Conservation (phyloP, 2,113 vertebrate species). For the Dipodomys stephensi region DNA sequence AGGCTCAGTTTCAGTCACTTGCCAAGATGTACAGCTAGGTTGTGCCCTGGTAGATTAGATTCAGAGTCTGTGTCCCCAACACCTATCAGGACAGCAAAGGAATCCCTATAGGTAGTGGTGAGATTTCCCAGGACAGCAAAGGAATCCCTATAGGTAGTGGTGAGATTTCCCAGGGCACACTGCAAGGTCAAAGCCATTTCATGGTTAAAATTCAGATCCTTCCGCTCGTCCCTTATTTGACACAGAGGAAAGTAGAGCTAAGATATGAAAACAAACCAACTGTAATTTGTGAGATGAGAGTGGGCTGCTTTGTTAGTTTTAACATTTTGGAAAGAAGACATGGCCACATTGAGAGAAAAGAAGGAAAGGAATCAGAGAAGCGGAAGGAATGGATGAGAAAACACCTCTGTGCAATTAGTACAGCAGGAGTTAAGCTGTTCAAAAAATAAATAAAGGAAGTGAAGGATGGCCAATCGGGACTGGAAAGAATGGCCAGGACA, state of each 20-base stretch:
- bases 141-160: not conserved
- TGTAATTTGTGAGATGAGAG: not conserved
- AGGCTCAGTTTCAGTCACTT: not conserved
- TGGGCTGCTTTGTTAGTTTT: not conserved
- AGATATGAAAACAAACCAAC: too few species aligned
- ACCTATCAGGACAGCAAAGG: not conserved
- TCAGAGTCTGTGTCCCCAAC: not conserved
- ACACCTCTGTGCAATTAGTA: not conserved
- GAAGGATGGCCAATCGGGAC: not conserved
- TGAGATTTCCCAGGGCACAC: not conserved
- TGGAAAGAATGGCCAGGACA: not conserved
- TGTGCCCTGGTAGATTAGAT: not conserved
- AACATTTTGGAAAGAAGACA: conserved; percentile 19
- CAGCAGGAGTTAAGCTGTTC: too few species aligned
- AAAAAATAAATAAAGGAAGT: not conserved
- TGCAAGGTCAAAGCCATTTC: not conserved
- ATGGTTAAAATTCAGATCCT: not conserved
- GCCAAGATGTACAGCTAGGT: not conserved
- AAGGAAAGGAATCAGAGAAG: not conserved
- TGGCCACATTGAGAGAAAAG: not conserved
- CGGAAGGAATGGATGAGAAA: not conserved
- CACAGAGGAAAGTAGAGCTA: not conserved
- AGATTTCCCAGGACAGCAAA: not conserved
- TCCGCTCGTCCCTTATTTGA: not conserved
- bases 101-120: not conserved